Percentiles rank a stretch among this genome's conserved stretches.
phyloP scores from a whole-genome alignment of 2,888 invertebrate species.

The Zelleria hepariella region DNA sequence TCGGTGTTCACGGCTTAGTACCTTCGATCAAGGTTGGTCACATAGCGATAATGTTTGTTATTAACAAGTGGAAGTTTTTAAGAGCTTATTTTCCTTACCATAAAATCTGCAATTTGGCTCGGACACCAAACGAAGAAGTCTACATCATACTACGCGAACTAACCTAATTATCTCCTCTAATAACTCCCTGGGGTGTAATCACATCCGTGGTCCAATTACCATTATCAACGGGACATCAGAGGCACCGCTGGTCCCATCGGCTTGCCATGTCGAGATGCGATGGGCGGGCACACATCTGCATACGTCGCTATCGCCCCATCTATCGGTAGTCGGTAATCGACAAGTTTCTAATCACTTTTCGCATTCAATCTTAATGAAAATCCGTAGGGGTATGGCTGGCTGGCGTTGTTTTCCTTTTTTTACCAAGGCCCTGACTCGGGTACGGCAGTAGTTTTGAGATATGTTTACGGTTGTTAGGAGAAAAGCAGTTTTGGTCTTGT shows the following conservation, averaged over 20 bases:
- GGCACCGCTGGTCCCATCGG: background rate
- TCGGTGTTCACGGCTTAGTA: too few species aligned
- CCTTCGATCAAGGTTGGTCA: too few species aligned
- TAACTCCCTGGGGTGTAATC: background rate
- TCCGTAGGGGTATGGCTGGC: constrained; percentile 18
- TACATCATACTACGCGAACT: too few species aligned
- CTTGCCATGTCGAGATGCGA: constrained; percentile 19
- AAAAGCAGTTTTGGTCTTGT: too few species aligned
- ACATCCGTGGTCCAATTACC: background rate
- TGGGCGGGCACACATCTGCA: constrained; percentile 30
- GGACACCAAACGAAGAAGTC: too few species aligned
- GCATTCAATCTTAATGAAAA: constrained; percentile 45
- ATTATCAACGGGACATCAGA: background rate
- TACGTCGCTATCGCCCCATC: constrained; percentile 36
- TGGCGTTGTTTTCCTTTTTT: background rate
- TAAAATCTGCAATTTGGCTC: too few species aligned
- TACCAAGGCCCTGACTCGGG: background rate
- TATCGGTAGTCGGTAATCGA: constrained; percentile 22
- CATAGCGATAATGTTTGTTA: too few species aligned
- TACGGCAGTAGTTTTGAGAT: too few species aligned
- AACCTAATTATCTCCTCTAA: background rate
- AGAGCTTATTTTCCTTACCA: too few species aligned
- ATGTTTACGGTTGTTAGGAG: background rate
- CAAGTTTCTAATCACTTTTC: constrained; percentile 24
- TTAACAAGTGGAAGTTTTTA: too few species aligned